Base-by-base conservation (phyloP, 1,140 invertebrate species). In the Macrotrachela quadricornifera region DNA sequence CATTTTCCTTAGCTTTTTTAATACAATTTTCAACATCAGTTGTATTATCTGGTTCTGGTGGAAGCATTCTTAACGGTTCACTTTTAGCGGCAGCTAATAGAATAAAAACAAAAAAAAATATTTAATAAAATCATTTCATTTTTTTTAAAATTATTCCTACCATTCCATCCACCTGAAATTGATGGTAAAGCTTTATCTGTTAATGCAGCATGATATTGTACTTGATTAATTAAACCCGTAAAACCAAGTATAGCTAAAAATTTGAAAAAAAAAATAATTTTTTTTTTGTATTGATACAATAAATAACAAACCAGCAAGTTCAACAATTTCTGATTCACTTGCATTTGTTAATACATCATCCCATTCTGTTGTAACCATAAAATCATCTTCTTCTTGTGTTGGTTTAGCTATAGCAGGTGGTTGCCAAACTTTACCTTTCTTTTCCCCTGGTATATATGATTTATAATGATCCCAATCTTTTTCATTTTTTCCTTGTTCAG, bases 181-280 rank as follows among this genome's bases (percentile, higher is more conserved):
- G 12, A 11, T 42, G 44, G 44, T 16, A 17, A 13, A 38, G 14
- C 39, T 47, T 50, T 55, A 14, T 46, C 40, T 4, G 40, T 42
- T 42, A 15, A 56, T 42, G 90, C 92, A 49, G 90, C 88, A 71
- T 96, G 87, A 71, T 94, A 99, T 71, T 99, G 92, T 67, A 94
- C 88, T 76, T 97, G 92, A 72, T 95, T 97, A 80, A 99, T 84
- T 84, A 97, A 94, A 49, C 90, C 95, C 72, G 96, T 91, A 75
- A 99, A 92, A 61, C 92, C 92, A 57, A 96, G 76, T 71, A 95
- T 92, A 73, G 88, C 90, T 88, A 70, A 21, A 75, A 71, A 59
- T 59, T 61, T 17, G 12, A 46, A 4, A 6, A 8, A 60, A 53
- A 41, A 44, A 45, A 47, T 39, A 54, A n/a, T 9, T 14, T 15